Evolutionary conservation across 2,113 vertebrate species (phyloP), one percentile per base, ranked within the genome.

Genomic region (Centropus bengalensis): DNA sequence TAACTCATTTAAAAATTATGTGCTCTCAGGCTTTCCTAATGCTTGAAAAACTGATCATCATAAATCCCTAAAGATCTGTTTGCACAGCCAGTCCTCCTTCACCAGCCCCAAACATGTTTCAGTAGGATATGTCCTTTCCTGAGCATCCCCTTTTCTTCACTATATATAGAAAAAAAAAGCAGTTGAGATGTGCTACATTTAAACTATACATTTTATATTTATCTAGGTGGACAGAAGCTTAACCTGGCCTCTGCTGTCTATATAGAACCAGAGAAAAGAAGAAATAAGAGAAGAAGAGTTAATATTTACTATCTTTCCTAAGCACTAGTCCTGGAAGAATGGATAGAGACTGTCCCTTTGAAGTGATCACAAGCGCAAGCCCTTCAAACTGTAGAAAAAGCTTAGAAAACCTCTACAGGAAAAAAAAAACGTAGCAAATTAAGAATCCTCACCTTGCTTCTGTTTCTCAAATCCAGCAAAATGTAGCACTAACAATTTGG

Each of bases 1-100:
- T 94, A 95, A 95, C 87, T 96, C 93, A 97, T 97, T 96, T 97
- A 92, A 96, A 96, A 97, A 93, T 93, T 91, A 95, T 90, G 94
- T 93, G 90, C 82, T 97, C 87, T 85, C 75, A 82, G 55, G 92
- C 91, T 84, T 92, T 96, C 86, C 83, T 68, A 91, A 95, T 75
- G 51, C 82, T 88, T 54, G 89, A 91, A 92, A 96, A 96, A 82
- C 82, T 87, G 94, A 91, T 92, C 88, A 84, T 67, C 92, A 93
- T 91, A 86, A 94, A 94, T 94, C 95, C 69, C 69, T 42, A 52
- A 82, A 60, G 95, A 88, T 54, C 56, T 87, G 89, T 92, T 95
- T 92, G 89, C 70, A 55, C 59, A 66, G 86, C 36, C 74, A 89
- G 58, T 40, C 88, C 0, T 7, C 74, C 33, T 95, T 52, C 64